phyloP scores from a whole-genome alignment of 1,140 invertebrate genomes.

The Lineus longissimus region DNA sequence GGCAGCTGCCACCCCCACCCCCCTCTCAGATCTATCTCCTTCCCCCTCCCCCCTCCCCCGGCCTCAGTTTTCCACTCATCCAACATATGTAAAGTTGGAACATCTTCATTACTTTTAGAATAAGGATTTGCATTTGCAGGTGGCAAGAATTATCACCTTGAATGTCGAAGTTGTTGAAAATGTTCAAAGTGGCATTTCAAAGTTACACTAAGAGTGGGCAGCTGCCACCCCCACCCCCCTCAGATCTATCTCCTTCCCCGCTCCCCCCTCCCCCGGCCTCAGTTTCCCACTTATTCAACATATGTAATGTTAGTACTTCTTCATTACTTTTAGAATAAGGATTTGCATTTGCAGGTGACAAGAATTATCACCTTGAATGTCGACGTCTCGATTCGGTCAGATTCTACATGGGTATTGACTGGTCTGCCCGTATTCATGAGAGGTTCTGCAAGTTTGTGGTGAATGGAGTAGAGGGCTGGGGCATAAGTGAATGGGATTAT shows the following conservation, averaged over 20 bases:
- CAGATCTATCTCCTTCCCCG: too few relatives aligned
- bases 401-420: constrained; percentile 65
- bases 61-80: too few relatives aligned
- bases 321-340: neutral
- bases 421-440: constrained; percentile 67
- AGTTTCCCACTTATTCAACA: too few relatives aligned
- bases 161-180: constrained; percentile 61
- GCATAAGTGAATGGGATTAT: constrained; percentile 70
- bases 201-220: too few relatives aligned
- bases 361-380: constrained; percentile 55
- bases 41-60: too few relatives aligned
- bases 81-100: neutral
- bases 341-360: constrained; percentile 29
- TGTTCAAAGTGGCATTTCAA: too few relatives aligned
- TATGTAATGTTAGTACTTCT: neutral
- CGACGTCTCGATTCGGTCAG: constrained; percentile 60
- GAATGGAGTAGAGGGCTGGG: constrained; percentile 63
- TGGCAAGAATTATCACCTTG: constrained; percentile 44
- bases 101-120: neutral
- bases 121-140: constrained; percentile 25
- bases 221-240: too few relatives aligned
- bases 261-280: too few relatives aligned
- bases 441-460: constrained; percentile 62
- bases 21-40: too few relatives aligned
- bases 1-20: too few relatives aligned